Evolutionary conservation across 2,797 vertebrate species (phyloP).

Genomic region (Chaetophractus vellerosus): DNA sequence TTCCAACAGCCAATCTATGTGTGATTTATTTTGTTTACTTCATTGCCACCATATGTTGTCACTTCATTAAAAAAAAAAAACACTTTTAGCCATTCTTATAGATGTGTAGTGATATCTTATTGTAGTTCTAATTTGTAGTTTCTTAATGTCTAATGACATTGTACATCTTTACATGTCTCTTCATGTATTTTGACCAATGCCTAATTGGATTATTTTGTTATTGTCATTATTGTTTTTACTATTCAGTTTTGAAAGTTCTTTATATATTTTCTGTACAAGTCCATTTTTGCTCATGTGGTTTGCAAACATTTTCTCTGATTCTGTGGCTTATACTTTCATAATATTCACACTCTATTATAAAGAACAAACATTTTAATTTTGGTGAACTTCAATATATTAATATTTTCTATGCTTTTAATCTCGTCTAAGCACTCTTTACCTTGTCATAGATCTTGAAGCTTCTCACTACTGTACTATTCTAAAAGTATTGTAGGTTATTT

Average conservation of each 20-base stretch:
- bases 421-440: neutral
- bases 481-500: neutral
- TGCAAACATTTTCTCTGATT: neutral
- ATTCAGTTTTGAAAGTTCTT: neutral
- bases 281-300: neutral
- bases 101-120: neutral
- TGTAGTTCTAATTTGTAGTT: neutral
- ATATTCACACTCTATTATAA: neutral
- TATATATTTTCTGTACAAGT: neutral
- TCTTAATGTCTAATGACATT: neutral
- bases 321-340: neutral
- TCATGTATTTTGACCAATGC: neutral
- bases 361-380: neutral
- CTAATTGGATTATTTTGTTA: neutral
- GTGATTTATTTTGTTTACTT: neutral
- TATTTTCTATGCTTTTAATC: neutral
- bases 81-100: neutral
- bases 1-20: neutral
- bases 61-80: neutral
- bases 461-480: neutral
- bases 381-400: too few species aligned
- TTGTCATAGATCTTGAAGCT: neutral
- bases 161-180: neutral
- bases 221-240: neutral
- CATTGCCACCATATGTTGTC: neutral